Conservation (phyloP, 2,113 vertebrate species). For the Danionella cerebrum region DNA sequence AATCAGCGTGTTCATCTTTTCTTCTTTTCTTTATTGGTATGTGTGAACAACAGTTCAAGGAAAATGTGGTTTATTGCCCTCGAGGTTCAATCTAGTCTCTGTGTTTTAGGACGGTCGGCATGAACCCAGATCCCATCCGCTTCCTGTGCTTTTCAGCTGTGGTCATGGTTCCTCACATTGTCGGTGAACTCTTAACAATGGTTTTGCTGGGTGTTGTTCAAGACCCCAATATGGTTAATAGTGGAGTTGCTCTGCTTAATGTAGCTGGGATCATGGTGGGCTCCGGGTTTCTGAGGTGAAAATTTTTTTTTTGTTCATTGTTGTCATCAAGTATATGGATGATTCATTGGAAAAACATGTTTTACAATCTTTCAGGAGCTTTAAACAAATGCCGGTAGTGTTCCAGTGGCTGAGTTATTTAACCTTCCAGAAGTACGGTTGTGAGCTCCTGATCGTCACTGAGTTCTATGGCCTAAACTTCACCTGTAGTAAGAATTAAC, state of each 20-base stretch:
- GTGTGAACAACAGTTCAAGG: neutral
- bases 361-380: conserved; percentile 61
- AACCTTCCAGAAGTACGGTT: conserved; percentile 91
- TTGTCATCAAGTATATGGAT: neutral
- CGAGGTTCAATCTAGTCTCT: neutral
- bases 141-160: conserved; percentile 83
- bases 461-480: conserved; percentile 86
- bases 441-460: conserved; percentile 84
- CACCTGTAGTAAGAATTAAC: conserved; percentile 80
- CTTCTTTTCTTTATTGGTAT: conserved; percentile 86
- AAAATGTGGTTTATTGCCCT: neutral
- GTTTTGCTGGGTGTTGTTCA: conserved; percentile 83
- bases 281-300: conserved; percentile 84
- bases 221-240: conserved; percentile 83
- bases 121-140: conserved; percentile 74
- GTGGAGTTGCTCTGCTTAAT: conserved; percentile 76
- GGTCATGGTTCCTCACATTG: conserved; percentile 74
- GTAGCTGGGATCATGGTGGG: conserved; percentile 81
- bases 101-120: conserved; percentile 70
- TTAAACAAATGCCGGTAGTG: conserved; percentile 77
- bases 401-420: conserved; percentile 85
- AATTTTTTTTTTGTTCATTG: neutral
- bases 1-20: conserved; percentile 73
- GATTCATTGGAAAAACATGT: neutral
- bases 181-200: conserved; percentile 84